Base-by-base conservation (phyloP, 2,797 vertebrate genomes). In the Chloroceryle amazona region DNA sequence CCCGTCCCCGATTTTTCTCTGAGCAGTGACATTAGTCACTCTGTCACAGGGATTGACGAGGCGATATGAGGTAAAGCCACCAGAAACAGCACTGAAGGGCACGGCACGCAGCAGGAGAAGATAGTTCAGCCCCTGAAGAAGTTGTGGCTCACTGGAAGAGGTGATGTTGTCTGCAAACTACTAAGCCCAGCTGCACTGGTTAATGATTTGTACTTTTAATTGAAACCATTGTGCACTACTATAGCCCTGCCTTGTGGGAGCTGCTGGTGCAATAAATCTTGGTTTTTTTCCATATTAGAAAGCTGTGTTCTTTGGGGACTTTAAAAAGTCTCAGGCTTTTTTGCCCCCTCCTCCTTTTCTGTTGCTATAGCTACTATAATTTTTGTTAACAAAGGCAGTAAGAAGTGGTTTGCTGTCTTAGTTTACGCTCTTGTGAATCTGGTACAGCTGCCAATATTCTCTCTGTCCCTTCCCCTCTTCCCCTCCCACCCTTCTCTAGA, bases 201-300 rank as follows among this genome's bases (percentile, higher is more conserved):
- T 95, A 92, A 91, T 88, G 83, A 88, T 96, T 86, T 2, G 13
- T 95, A 90, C 35, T 83, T 90, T 89, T 96, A 93, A 96, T 61
- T 95, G 86, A 90, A 96, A 94, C 58, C 65, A 81, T 60, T 88
- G 84, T 95, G 81, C 41, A 63, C 39, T 65, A n/a, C 80, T 95
- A 51, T 35, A 93, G 63, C 39, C 46, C 35, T 86, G 86, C 74
- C 66, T 86, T 90, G 29, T 72, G 92, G 75, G 93, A 97, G 75
- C 68, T 83, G 66, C 78, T 91, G 88, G 39, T 94, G 80, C 89
- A 68, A 83, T 93, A 93, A 92, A 96, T 96, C 67, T 81, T 90
- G 66, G 51, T 79, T 54, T 54, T 84, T 95, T 93, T 92, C 58
- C 52, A 46, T 93, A 46, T 89, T 74, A 96, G 61, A 97, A 93